phyloP scores from a whole-genome alignment of 2,113 vertebrate species.

The Spea multiplicata region DNA sequence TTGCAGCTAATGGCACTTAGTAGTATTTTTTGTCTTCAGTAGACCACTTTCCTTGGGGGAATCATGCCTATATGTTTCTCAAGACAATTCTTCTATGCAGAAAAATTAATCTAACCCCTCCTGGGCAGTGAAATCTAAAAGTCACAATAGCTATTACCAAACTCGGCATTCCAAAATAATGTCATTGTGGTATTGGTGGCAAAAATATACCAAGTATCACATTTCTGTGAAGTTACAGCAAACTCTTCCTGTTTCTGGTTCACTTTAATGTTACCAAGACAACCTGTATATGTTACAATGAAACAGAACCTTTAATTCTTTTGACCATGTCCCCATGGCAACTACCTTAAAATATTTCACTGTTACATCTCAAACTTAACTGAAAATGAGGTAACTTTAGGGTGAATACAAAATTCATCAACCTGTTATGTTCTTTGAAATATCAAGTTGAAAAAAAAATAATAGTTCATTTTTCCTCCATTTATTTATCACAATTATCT shows the following conservation, averaged over 20 bases:
- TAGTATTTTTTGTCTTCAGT: no score
- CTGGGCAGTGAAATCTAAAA: no score
- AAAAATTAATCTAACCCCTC: no score
- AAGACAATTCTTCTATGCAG: no score
- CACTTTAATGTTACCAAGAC: not conserved
- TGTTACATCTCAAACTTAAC: not conserved
- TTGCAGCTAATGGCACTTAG: no score
- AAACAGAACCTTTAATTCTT: not conserved
- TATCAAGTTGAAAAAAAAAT: slow-evolving; percentile 11
- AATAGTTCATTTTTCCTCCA: not conserved
- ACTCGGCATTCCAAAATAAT: no score
- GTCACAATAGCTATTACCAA: no score
- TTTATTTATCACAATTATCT: slow-evolving; percentile 42
- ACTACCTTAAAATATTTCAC: not conserved
- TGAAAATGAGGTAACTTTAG: slow-evolving; percentile 4
- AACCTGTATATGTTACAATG: not conserved
- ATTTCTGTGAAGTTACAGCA: not conserved
- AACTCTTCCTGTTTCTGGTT: not conserved
- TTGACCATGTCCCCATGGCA: not conserved
- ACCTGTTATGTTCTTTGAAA: not conserved
- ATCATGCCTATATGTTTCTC: no score
- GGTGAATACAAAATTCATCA: not conserved
- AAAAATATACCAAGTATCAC: no score
- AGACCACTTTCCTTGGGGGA: no score
- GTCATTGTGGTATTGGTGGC: no score